Evolutionary conservation across 2,797 vertebrate species (phyloP).

Genomic region (Zalophus californianus): DNA sequence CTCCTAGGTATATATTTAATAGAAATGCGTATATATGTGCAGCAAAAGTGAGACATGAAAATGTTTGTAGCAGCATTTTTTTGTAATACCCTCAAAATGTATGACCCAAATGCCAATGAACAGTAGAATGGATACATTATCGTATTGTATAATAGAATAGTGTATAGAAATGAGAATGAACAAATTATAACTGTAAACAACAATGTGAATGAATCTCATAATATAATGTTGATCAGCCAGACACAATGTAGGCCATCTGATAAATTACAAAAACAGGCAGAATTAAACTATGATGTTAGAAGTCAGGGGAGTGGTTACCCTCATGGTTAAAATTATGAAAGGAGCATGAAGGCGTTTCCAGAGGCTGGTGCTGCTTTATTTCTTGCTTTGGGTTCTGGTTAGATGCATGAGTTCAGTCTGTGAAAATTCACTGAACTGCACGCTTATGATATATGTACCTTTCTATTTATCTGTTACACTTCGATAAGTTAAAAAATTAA

Average conservation of each 20-base stretch:
- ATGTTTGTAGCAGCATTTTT: constrained; percentile 6
- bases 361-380: not conserved
- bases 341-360: not conserved
- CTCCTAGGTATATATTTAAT: not conserved
- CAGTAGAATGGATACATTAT: not conserved
- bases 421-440: constrained; percentile 13
- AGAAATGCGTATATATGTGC: not conserved
- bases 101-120: not conserved
- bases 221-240: not conserved
- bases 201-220: not conserved
- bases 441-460: not conserved
- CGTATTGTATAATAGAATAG: not conserved
- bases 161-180: not conserved
- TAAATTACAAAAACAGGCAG: not conserved
- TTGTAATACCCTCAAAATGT: not conserved
- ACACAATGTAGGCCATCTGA: not conserved
- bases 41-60: not conserved
- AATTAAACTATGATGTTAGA: not conserved
- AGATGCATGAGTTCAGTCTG: not conserved
- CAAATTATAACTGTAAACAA: not conserved
- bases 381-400: not conserved
- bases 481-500: not conserved
- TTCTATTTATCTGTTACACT: not conserved
- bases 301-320: not conserved
- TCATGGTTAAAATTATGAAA: constrained; percentile 30